Conservation (phyloP, 2,113 vertebrate species). For the Thalassarche chlororhynchos region DNA sequence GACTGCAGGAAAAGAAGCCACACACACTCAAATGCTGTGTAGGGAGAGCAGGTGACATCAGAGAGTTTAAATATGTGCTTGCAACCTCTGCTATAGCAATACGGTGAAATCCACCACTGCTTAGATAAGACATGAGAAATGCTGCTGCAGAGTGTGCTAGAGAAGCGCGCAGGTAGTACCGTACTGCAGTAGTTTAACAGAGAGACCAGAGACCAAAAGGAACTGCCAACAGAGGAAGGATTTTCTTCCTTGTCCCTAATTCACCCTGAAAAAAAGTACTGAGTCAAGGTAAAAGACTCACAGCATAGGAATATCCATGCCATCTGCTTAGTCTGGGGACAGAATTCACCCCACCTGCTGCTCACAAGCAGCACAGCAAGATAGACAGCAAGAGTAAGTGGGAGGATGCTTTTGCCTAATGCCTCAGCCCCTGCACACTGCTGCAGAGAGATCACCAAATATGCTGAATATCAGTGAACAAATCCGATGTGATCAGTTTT, state of each 20-base stretch:
- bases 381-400: fast-evolving
- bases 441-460: not conserved
- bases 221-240: not conserved
- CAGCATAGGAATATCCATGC: not conserved
- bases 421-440: not conserved
- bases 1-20: not conserved
- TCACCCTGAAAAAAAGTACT: not conserved
- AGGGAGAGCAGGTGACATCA: not conserved
- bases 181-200: not conserved
- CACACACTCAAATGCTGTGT: not conserved
- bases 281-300: not conserved
- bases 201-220: not conserved
- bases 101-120: not conserved
- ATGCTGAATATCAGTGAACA: fast-evolving
- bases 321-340: not conserved
- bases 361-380: not conserved
- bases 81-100: not conserved
- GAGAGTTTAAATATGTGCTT: not conserved
- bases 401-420: not conserved
- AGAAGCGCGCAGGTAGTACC: fast-evolving
- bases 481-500: fast-evolving
- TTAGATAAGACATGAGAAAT: not conserved
- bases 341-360: not conserved
- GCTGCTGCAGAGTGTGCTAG: not conserved
- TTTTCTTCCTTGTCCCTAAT: not conserved